Evolutionary conservation across 2,888 invertebrate species (phyloP).

Genomic region (Lochmaea crataegi): DNA sequence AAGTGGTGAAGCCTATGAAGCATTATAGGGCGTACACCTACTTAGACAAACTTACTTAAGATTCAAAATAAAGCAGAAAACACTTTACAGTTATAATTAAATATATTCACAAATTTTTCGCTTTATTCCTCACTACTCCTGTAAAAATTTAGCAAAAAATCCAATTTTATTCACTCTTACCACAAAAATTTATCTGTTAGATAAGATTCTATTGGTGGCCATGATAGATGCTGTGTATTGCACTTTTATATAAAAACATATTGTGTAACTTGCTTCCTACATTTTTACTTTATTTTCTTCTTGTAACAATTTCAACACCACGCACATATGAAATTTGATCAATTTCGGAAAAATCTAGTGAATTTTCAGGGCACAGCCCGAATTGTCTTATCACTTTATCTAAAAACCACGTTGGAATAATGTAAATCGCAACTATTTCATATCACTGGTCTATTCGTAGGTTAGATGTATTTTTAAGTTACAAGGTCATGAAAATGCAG

Average conservation of each 20-base stretch:
- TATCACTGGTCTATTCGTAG: conserved; percentile 10
- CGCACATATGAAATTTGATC: background rate
- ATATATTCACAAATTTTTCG: background rate
- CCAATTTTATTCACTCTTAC: background rate
- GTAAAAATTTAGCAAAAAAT: background rate
- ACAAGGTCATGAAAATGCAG: conserved; percentile 20
- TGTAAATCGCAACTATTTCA: background rate
- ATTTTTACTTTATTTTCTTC: background rate
- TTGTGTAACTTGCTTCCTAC: background rate
- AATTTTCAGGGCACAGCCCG: background rate
- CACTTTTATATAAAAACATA: background rate
- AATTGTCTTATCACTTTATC: background rate
- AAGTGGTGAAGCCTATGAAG: no score
- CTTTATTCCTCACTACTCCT: background rate
- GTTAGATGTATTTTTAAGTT: conserved; percentile 13
- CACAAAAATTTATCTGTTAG: background rate
- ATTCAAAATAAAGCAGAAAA: background rate
- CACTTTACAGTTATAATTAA: background rate
- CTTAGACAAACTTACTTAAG: background rate
- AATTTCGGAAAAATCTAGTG: background rate
- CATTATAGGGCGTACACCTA: background rate
- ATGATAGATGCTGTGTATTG: background rate
- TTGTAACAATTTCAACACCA: background rate
- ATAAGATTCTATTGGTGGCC: background rate
- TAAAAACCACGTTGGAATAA: background rate